Conservation (phyloP, 2,797 vertebrate species). For the Karalla daura region DNA sequence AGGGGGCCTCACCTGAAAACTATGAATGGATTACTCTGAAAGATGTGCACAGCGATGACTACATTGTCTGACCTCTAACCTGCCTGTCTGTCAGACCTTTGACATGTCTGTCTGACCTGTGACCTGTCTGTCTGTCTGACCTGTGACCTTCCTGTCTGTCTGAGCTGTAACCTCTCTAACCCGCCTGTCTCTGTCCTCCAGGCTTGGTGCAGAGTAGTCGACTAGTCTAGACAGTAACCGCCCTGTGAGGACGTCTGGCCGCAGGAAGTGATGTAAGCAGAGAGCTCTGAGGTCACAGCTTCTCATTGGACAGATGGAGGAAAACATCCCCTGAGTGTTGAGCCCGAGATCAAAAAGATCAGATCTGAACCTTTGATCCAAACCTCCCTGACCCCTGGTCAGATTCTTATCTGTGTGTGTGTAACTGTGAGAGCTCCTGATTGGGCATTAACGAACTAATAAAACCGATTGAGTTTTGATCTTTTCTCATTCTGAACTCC, state of each 20-base stretch:
- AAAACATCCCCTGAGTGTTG: not conserved
- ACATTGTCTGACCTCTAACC: slow-evolving; percentile 16
- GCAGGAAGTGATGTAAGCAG: slow-evolving; percentile 64
- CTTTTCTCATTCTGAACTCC: slow-evolving; percentile 5
- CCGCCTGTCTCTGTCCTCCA: slow-evolving; percentile 48
- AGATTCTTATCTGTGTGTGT: slow-evolving; percentile 3
- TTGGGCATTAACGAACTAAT: not conserved
- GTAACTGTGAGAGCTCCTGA: not conserved
- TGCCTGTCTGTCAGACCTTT: slow-evolving; percentile 13
- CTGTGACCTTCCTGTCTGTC: slow-evolving; percentile 8
- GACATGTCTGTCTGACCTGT: slow-evolving; percentile 5
- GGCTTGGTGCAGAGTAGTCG: slow-evolving; percentile 75
- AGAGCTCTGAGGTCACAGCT: slow-evolving; percentile 49
- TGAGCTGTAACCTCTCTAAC: no score
- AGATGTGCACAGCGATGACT: no score
- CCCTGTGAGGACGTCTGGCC: slow-evolving; percentile 55
- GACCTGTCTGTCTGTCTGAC: slow-evolving; percentile 7
- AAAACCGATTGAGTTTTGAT: not conserved
- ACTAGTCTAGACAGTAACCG: slow-evolving; percentile 66
- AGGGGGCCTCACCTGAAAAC: slow-evolving; percentile 9
- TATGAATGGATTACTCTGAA: no score
- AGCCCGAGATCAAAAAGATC: slow-evolving; percentile 2
- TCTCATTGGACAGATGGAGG: slow-evolving; percentile 37
- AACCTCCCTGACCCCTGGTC: not conserved
- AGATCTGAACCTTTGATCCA: not conserved